phyloP scores from a whole-genome alignment of 1,140 invertebrate species.

The Sminthurinus signatus region DNA sequence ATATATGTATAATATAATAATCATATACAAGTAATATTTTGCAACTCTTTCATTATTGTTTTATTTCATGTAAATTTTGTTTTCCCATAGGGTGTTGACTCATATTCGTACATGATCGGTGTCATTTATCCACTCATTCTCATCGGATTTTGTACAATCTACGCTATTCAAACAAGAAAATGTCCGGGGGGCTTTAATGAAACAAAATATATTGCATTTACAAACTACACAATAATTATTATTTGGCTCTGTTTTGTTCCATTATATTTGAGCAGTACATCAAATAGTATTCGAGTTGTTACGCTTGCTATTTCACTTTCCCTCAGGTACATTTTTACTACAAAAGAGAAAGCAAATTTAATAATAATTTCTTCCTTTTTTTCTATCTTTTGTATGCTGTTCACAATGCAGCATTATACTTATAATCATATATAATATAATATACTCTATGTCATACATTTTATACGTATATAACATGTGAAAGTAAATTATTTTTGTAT shows the following conservation, averaged over 20 bases:
- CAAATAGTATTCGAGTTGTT: constrained; percentile 50
- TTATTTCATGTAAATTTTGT: neutral
- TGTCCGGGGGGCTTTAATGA: constrained; percentile 73
- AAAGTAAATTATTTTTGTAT: no score
- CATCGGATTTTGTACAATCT: constrained; percentile 59
- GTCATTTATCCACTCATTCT: constrained; percentile 55
- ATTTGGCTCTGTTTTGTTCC: constrained; percentile 71
- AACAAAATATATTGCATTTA: constrained; percentile 65
- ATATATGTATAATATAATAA: no score
- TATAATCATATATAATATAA: neutral
- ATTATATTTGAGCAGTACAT: constrained; percentile 58
- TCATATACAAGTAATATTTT: neutral
- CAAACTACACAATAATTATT: constrained; percentile 69
- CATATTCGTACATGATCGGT: constrained; percentile 50
- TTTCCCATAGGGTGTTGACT: constrained; percentile 47
- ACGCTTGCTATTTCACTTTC: constrained; percentile 54
- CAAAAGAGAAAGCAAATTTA: no score
- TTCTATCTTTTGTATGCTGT: no score
- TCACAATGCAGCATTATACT: no score
- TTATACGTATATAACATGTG: neutral
- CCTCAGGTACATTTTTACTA: constrained; percentile 49
- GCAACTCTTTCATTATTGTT: no score
- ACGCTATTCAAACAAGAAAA: constrained; percentile 66
- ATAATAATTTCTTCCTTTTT: neutral
- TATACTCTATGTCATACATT: neutral